phyloP scores from a whole-genome alignment of 2,888 invertebrate genomes.

The Heliconius cydno region DNA sequence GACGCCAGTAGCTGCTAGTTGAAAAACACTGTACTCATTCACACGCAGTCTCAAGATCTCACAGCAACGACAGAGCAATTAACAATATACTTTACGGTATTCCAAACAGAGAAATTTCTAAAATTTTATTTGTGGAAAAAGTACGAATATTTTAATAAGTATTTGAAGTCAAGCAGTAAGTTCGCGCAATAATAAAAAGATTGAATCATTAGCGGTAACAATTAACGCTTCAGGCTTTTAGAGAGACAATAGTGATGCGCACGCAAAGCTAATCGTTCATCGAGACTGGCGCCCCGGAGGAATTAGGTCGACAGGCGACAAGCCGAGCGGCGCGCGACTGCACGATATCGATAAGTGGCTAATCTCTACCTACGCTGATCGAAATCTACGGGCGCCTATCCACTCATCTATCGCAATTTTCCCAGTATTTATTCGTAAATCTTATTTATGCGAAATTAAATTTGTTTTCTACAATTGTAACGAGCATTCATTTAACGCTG shows the following conservation, averaged over 20 bases:
- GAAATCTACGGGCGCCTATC: constrained; percentile 53
- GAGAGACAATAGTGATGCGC: constrained; percentile 75
- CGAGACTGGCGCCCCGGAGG: constrained; percentile 64
- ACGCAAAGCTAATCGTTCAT: constrained; percentile 65
- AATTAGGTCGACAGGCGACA: constrained; percentile 60
- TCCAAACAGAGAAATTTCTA: background rate
- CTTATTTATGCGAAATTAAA: constrained; percentile 47
- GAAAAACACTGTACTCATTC: constrained; percentile 50
- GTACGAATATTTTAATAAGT: constrained; percentile 9
- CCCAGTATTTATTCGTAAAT: constrained; percentile 41
- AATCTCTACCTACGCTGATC: constrained; percentile 53
- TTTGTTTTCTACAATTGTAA: constrained; percentile 40
- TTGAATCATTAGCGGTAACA: constrained; percentile 49
- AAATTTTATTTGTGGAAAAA: constrained; percentile 5
- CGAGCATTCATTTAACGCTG: constrained; percentile 33
- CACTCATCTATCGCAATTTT: constrained; percentile 51
- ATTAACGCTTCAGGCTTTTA: constrained; percentile 50
- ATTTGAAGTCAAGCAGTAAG: constrained; percentile 9
- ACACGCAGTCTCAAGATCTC: constrained; percentile 48
- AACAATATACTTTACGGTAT: constrained; percentile 23
- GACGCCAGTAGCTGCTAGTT: constrained; percentile 57
- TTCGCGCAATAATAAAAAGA: constrained; percentile 42
- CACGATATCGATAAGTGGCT: constrained; percentile 65
- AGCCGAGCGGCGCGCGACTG: constrained; percentile 58
- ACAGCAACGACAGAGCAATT: constrained; percentile 30